Base-by-base conservation (phyloP, 1,140 invertebrate genomes). In the Atopsyche davidsoni region DNA sequence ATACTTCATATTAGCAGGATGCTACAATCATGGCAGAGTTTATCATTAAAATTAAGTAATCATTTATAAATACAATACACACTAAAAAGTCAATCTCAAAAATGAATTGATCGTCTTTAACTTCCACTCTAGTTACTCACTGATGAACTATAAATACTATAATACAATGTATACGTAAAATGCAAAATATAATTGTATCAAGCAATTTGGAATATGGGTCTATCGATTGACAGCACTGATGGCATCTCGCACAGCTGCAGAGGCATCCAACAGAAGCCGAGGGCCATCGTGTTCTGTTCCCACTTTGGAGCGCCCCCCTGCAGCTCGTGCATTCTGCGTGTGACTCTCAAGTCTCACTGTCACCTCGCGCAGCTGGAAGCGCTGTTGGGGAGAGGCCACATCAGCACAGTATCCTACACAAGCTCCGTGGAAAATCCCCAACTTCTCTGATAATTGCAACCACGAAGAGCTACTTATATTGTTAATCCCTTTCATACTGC, bases 291-390 rank as follows among this genome's bases (percentile, higher is more conserved):
- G 61, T 62, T 51, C 65, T 62, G 1, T 64, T 61, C 4, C 59
- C 53, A 11, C 69, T 62, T 6, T 57, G 64, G 11, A 60, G 60
- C 7, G 66, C 63, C 42, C 52, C 57, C 11, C 52, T 59, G 13
- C 46, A 46, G 32, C 55, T 59, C 10, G 53, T 53, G 3, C 41
- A 38, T 65, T 65, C 19, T 86, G 77, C 16, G 86, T 86, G 64
- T 92, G 86, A 2, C 77, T 75, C 63, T 94, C 90, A 17, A 96
- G 73, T 6, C 85, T 75, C 0, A 83, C 82, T 2, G 94, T 78
- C 44, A 94, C 72, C 64, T 95, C 91, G 7, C 89, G 82, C 60
- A 93, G 85, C 58, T 92, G 89, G 65, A 96, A 92, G 47, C 92
- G 85, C 19, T 86, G 81, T 62, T 91, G 89, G 13, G 91, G 87